Evolutionary conservation across 2,888 invertebrate genomes (phyloP).

Genomic region (Agrotis puta): DNA sequence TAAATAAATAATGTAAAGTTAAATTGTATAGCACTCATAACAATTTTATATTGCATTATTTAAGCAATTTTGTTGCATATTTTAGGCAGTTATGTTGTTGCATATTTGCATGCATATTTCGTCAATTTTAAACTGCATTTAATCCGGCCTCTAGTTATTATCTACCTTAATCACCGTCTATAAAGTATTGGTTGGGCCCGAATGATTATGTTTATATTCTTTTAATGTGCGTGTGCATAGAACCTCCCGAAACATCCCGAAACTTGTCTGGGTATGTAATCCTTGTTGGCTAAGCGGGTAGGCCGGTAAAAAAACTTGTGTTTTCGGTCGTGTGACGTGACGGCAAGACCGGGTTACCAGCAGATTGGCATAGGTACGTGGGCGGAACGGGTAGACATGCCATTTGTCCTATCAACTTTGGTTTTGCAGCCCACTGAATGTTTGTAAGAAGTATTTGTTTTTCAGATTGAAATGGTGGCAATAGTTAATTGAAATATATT

Average conservation of each 20-base stretch:
- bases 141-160: not conserved
- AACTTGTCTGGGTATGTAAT: slow-evolving; percentile 50
- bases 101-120: no score
- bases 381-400: slow-evolving; percentile 50
- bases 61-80: no score
- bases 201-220: slow-evolving; percentile 53
- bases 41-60: no score
- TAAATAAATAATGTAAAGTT: no score
- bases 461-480: not conserved
- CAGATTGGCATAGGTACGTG: slow-evolving; percentile 50
- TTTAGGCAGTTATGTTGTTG: no score
- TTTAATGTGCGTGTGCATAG: slow-evolving; percentile 45
- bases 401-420: slow-evolving; percentile 47
- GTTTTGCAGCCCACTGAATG: slow-evolving; percentile 12
- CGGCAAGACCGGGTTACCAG: slow-evolving; percentile 32
- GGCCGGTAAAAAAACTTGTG: slow-evolving; percentile 51
- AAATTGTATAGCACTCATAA: no score
- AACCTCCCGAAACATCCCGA: slow-evolving; percentile 26
- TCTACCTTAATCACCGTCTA: not conserved
- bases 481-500: not conserved
- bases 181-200: slow-evolving; percentile 16
- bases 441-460: slow-evolving; percentile 8
- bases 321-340: slow-evolving; percentile 39
- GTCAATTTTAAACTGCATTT: no score
- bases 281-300: slow-evolving; percentile 41